A percentile compares a stretch with the other conserved stretches of the same genome.
phyloP scores from a whole-genome alignment of 2,113 vertebrate genomes.

The Herpailurus yagouaroundi region DNA sequence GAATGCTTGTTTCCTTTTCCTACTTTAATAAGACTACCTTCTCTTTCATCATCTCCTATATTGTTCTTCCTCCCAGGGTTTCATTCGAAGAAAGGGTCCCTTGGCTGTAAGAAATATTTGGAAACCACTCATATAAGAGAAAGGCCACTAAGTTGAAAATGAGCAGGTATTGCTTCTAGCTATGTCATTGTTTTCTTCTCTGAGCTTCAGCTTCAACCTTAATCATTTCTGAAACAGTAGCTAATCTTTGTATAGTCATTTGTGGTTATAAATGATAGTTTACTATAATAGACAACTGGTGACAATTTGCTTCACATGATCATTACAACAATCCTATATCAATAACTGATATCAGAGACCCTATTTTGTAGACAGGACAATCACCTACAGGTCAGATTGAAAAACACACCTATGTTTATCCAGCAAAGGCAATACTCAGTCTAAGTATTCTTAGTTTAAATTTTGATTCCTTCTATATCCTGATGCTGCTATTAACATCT shows the following conservation, averaged over 20 bases:
- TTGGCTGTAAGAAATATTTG: slow-evolving; percentile 33
- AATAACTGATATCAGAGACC: neutral
- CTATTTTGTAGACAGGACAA: neutral
- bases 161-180: neutral
- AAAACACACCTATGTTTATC: neutral
- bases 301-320: neutral
- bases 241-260: neutral
- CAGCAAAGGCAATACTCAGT: neutral
- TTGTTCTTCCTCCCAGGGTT: neutral
- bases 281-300: neutral
- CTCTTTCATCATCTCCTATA: neutral
- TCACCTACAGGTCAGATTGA: neutral
- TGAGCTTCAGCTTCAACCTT: neutral
- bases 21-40: neutral
- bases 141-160: neutral
- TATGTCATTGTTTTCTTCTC: neutral
- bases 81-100: slow-evolving; percentile 21
- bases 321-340: neutral
- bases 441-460: neutral
- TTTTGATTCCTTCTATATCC: neutral
- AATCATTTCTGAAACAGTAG: neutral
- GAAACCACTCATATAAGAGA: slow-evolving; percentile 20
- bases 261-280: neutral
- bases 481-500: neutral
- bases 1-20: neutral